Percentiles rank a stretch among this genome's conserved stretches.
These are phyloP conservation scores for Buphagus erythrorhynchus DNA, from an alignment of 2,797 vertebrate species.

Conservation along the genomic window DNA sequence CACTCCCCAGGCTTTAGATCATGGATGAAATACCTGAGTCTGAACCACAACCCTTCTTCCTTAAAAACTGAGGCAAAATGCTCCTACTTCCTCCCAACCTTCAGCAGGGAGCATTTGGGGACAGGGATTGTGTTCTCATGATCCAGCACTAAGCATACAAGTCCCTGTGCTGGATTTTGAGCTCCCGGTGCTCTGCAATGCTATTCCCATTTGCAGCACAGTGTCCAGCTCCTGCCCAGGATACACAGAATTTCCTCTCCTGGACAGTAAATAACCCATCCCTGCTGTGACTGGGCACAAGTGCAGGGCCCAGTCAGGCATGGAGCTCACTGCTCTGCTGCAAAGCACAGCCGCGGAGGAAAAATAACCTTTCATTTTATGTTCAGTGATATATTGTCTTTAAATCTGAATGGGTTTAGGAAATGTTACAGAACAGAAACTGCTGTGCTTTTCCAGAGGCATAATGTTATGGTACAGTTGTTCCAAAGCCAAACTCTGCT, in stretches of 20 bases:
- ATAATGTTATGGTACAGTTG: background rate
- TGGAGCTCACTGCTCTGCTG: background rate
- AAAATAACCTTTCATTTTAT: slow-evolving; percentile 51
- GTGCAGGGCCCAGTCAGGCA: background rate
- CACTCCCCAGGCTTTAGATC: background rate
- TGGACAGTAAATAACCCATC: background rate
- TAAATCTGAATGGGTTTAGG: background rate
- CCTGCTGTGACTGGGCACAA: accelerated
- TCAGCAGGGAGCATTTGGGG: background rate
- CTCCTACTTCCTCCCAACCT: background rate
- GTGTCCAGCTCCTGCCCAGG: background rate
- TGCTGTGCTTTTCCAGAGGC: slow-evolving; percentile 8
- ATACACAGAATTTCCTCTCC: background rate
- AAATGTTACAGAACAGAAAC: slow-evolving; percentile 23
- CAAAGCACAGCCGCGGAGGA: background rate
- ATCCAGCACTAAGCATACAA: background rate
- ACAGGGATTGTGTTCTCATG: background rate
- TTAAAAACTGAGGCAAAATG: background rate
- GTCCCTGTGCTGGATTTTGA: background rate
- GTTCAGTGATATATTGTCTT: slow-evolving; percentile 41
- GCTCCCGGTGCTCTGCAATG: background rate
- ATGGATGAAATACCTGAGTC: background rate
- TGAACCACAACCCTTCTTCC: background rate
- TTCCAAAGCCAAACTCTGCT: background rate
- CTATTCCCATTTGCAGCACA: accelerated